These are phyloP conservation scores for Pemphredon lugubris DNA, from an alignment of 2,888 invertebrate species.

Conservation along the genomic window DNA sequence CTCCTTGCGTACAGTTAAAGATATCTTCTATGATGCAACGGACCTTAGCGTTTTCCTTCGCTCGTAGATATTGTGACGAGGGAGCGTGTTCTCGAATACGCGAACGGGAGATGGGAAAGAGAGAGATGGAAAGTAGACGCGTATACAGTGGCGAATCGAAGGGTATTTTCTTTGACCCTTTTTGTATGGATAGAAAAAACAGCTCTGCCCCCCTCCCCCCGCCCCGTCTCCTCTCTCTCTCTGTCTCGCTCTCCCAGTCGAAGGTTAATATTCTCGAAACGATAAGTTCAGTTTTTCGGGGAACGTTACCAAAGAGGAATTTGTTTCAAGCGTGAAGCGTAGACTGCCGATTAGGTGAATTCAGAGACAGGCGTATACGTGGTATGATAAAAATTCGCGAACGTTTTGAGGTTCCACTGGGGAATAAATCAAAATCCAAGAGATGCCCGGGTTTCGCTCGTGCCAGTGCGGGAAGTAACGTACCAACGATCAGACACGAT, in stretches of 20 bases:
- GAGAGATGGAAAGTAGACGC: too few relatives aligned
- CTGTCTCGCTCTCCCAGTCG: neutral
- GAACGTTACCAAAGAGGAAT: neutral
- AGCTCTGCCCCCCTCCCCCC: too few relatives aligned
- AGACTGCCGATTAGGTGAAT: neutral
- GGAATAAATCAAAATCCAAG: neutral
- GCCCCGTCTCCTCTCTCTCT: too few relatives aligned
- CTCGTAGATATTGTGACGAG: neutral
- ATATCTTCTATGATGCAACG: conserved; percentile 17
- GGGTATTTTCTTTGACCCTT: too few relatives aligned
- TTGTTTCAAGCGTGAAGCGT: neutral
- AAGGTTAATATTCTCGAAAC: neutral
- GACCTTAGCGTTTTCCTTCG: neutral
- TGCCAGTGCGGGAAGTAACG: neutral
- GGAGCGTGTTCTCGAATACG: neutral
- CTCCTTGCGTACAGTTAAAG: conserved; percentile 1
- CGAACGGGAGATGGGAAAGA: neutral
- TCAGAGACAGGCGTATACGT: neutral
- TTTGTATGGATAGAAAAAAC: too few relatives aligned
- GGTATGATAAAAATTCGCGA: conserved; percentile 8
- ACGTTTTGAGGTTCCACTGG: neutral
- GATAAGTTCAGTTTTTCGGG: conserved; percentile 2
- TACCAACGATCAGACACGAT: conserved; percentile 49
- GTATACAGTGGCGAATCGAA: too few relatives aligned
- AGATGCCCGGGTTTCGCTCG: neutral